A percentile compares a stretch with the other conserved stretches of the same genome.
phyloP scores from a whole-genome alignment of 92 coral and sea anemone species.

The Plumapathes pennacea region DNA sequence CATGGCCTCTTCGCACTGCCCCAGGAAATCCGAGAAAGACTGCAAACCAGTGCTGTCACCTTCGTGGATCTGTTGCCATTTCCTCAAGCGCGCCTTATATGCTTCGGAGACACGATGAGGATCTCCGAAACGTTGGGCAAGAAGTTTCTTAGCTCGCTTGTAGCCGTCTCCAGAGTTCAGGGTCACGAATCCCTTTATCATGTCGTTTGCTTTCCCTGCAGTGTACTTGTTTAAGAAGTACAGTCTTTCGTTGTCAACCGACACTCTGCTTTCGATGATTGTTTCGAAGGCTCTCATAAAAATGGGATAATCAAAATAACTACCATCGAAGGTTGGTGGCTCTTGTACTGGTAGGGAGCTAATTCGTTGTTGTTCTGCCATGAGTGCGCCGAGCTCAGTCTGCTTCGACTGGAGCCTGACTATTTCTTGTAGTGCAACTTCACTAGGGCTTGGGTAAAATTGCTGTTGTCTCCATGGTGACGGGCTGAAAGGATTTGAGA shows the following conservation, averaged over 20 bases:
- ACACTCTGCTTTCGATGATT: slow-evolving; percentile 19
- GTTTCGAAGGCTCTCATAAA: slow-evolving; percentile 34
- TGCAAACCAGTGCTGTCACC: background rate
- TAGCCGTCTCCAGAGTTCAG: slow-evolving; percentile 9
- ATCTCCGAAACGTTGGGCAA: slow-evolving; percentile 9
- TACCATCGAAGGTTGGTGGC: slow-evolving; percentile 40
- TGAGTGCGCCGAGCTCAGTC: slow-evolving; percentile 35
- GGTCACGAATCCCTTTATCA: slow-evolving; percentile 22
- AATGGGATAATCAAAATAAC: slow-evolving; percentile 30
- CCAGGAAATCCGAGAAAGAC: slow-evolving; percentile 10
- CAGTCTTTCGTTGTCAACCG: slow-evolving; percentile 25
- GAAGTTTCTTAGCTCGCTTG: slow-evolving; percentile 14
- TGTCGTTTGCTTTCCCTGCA: slow-evolving; percentile 16
- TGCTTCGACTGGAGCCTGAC: slow-evolving; percentile 32
- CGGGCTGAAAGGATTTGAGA: no score
- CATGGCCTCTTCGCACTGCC: slow-evolving; percentile 25
- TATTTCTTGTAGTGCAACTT: slow-evolving; percentile 25
- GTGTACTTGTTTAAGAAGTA: slow-evolving; percentile 19
- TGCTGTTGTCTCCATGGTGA: no score
- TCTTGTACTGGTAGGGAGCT: slow-evolving; percentile 45
- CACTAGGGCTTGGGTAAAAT: background rate
- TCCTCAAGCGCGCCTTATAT: background rate
- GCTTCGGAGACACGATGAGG: slow-evolving; percentile 18
- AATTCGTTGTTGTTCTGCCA: slow-evolving; percentile 22
- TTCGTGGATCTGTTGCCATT: slow-evolving; percentile 6